phyloP scores from a whole-genome alignment of 30 jellyfish, hydroid and myxozoan species.

The Catostylus mosaicus region DNA sequence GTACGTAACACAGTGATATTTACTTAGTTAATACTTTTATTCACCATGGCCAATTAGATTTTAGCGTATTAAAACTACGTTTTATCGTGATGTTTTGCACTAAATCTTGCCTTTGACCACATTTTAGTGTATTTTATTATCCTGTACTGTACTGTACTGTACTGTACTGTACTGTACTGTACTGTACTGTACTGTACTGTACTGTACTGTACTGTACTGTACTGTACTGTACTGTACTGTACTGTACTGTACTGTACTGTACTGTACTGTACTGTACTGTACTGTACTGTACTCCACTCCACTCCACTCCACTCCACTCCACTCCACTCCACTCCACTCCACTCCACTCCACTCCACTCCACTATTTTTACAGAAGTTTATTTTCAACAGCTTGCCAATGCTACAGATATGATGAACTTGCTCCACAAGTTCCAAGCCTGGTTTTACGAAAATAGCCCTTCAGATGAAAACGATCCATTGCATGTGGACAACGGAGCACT shows the following conservation, averaged over 20 bases:
- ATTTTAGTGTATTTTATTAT: background rate
- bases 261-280: slow-evolving; percentile 5
- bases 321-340: background rate
- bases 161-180: slow-evolving; percentile 8
- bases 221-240: background rate
- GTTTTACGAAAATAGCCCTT: slow-evolving; percentile 66
- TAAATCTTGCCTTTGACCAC: too few relatives aligned
- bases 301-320: background rate
- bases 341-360: background rate
- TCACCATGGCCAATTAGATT: background rate
- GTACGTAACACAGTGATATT: slow-evolving; percentile 14
- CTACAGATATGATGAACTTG: slow-evolving; percentile 36
- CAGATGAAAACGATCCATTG: slow-evolving; percentile 58
- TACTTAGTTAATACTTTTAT: too few relatives aligned
- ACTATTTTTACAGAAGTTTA: too few relatives aligned
- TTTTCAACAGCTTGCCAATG: slow-evolving; percentile 66
- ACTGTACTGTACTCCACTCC: slow-evolving; percentile 7
- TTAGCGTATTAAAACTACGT: background rate
- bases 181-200: slow-evolving; percentile 13
- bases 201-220: background rate
- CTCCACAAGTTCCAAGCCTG: slow-evolving; percentile 66
- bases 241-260: background rate
- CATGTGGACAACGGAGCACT: slow-evolving; percentile 88
- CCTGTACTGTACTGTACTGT: slow-evolving; percentile 15
- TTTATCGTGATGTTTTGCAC: background rate